Base-by-base conservation (phyloP, 2,888 invertebrate species). In the Apocheima hispidaria region DNA sequence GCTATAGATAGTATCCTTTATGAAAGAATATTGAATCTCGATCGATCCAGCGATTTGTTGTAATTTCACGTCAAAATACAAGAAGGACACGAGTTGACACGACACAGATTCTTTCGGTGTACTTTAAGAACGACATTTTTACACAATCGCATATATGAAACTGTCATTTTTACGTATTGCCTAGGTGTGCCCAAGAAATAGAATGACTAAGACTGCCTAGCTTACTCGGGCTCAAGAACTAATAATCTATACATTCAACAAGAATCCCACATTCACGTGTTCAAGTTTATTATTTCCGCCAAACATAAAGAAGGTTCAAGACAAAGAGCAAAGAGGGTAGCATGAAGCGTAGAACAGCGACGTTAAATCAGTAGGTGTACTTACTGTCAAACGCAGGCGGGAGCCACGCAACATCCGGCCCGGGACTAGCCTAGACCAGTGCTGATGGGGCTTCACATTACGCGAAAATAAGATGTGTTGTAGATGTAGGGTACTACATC, bases 361-460 rank as follows among this genome's bases (percentile, higher is more conserved):
- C 60, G 50, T 55, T 61, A 61, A 61, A 61, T 56, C 61, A 48
- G 38, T 20, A 38, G 55, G 46, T 58, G 63, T 60, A 63, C 60
- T 66, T 54, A 53, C 55, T 63, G 63, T 63, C 63, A 63, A 52
- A 63, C 55, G 49, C 63, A 63, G 56, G 48, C 56, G 43, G 51
- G 21, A 50, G 33, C 59, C 46, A 36, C 51, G 49, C 56, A 43
- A 58, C 60, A 60, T 63, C 63, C 63, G 63, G 43, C 36, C 49
- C 51, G 33, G 55, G 38, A 21, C 23, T 30, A 12, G 10, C 9
- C 12, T 46, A 56, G 38, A 16, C 36, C 21, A 21, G 35, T 51
- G 41, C 20, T 4, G 4, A 14, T 33, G 41, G 33, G 20, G 33
- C n/a, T 12, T 14, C 16, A 23, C 6, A 6, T 44, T 12, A 36